These are phyloP conservation scores for Betta splendens DNA, from an alignment of 2,797 vertebrate species.

Conservation along the genomic window DNA sequence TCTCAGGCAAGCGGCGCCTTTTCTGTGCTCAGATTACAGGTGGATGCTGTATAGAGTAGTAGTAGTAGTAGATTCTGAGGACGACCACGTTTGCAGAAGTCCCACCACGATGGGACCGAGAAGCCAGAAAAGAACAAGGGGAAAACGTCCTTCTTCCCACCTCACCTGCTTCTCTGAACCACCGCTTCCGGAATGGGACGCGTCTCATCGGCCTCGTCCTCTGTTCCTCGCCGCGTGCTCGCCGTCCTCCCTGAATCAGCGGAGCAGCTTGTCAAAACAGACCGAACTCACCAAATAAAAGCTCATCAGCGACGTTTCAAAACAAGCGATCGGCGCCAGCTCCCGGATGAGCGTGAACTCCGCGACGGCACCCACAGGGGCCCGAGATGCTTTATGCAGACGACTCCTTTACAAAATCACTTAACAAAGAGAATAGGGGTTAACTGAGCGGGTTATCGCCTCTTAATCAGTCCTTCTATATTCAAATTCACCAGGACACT, in stretches of 20 bases:
- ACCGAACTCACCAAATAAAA: conserved; percentile 55
- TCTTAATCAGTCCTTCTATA: conserved; percentile 30
- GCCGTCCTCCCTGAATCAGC: conserved; percentile 37
- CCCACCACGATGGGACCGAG: too few relatives aligned
- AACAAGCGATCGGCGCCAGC: conserved; percentile 58
- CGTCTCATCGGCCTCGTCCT: conserved; percentile 33
- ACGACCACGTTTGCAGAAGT: too few relatives aligned
- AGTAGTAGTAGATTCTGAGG: too few relatives aligned
- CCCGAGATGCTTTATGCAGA: conserved; percentile 31
- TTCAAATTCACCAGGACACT: conserved; percentile 20
- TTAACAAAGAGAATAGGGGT: conserved; percentile 40
- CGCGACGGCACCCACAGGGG: conserved; percentile 29
- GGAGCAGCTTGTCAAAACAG: conserved; percentile 50
- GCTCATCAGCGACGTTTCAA: conserved; percentile 53
- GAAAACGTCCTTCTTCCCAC: too few relatives aligned
- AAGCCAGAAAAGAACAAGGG: too few relatives aligned
- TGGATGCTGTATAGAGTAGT: too few relatives aligned
- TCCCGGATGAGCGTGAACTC: conserved; percentile 51
- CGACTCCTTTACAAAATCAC: conserved; percentile 37
- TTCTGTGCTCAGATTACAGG: too few relatives aligned
- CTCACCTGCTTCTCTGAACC: too few relatives aligned
- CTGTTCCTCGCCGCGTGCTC: conserved; percentile 28
- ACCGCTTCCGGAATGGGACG: too few relatives aligned
- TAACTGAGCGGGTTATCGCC: conserved; percentile 51
- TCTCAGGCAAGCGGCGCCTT: too few relatives aligned